These are phyloP conservation scores for Molorchus minor DNA, from an alignment of 2,888 invertebrate species.

Conservation along the genomic window DNA sequence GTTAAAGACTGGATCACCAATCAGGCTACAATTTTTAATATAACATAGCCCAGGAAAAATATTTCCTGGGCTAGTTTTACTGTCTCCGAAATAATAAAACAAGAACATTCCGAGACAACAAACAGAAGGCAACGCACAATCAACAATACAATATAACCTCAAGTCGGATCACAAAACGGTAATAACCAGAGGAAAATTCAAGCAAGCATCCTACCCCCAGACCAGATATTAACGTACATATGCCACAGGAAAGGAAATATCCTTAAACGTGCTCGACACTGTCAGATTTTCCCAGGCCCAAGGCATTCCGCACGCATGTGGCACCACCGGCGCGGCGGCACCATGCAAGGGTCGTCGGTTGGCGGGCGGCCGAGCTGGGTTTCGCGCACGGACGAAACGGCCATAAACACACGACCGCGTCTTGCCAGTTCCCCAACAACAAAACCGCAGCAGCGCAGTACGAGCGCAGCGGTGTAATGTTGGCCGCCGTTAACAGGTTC, in stretches of 20 bases:
- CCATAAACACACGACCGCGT: constrained; percentile 5
- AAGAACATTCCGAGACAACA: too few species aligned
- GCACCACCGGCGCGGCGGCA: constrained; percentile 10
- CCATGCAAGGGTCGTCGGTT: neutral
- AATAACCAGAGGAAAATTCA: neutral
- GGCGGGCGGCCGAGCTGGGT: constrained; percentile 17
- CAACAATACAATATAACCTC: neutral
- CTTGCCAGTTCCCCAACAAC: constrained; percentile 6
- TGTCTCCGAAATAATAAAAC: neutral
- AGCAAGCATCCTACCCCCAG: too few species aligned
- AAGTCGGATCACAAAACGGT: neutral
- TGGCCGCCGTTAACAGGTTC: constrained; percentile 32
- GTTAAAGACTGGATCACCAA: too few species aligned
- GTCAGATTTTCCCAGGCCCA: neutral
- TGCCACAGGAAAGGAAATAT: too few species aligned
- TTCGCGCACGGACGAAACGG: constrained; percentile 16
- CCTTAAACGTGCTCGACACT: neutral
- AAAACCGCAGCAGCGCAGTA: constrained; percentile 25
- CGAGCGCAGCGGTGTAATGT: constrained; percentile 11
- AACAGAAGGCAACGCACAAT: too few species aligned
- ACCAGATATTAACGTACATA: too few species aligned
- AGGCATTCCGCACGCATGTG: neutral
- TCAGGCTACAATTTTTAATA: too few species aligned
- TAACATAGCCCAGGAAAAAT: too few species aligned
- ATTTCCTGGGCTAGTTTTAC: too few species aligned